Base-by-base conservation (phyloP, 2,797 vertebrate species). In the Arrhamphus sclerolepis region DNA sequence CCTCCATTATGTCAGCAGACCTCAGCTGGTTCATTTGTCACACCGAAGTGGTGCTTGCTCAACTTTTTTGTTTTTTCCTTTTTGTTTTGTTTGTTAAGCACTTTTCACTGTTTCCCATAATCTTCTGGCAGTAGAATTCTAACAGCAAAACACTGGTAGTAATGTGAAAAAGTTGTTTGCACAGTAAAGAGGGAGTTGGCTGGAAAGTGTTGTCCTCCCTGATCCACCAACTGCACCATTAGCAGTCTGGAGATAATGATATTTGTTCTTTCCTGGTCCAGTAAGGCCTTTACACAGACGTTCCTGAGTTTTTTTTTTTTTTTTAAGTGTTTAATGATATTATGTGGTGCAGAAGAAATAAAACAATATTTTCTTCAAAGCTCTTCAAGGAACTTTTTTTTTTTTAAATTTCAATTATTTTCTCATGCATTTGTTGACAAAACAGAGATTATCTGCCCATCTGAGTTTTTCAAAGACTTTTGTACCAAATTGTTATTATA, bases 171-270 rank as follows among this genome's bases (percentile, higher is more conserved):
- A 78, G 31, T 79, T 83, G 82, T 71, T 83, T 56, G 58, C 56
- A 58, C 39, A 66, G 66, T 77, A 78, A 73, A 83, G 62, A 63
- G 57, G 22, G 62, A 58, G 77, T 62, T 86, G 84, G 80, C 81
- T 80, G 72, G 47, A 66, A 58, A 78, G 72, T 54, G 60, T 39
- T 46, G 65, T 56, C 26, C 1, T 7, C 54, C 51, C 54, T 19
- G 61, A 76, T 82, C 89, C 84, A 90, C 84, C 71, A 87, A 76
- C 75, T 83, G 78, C 84, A 81, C 70, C 70, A 86, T 89, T 87
- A 82, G 68, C 77, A 77, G 55, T 72, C 74, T 72, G 60, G 63
- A 79, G 54, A 64, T 79, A 78, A 87, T 85, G 71, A 74, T 62
- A 66, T 73, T 70, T 82, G 66, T 77, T 74, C 41, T 3, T 48